Evolutionary conservation across 2,113 vertebrate species (phyloP), one percentile per base, ranked within the genome.

Genomic region (Serinus canaria): DNA sequence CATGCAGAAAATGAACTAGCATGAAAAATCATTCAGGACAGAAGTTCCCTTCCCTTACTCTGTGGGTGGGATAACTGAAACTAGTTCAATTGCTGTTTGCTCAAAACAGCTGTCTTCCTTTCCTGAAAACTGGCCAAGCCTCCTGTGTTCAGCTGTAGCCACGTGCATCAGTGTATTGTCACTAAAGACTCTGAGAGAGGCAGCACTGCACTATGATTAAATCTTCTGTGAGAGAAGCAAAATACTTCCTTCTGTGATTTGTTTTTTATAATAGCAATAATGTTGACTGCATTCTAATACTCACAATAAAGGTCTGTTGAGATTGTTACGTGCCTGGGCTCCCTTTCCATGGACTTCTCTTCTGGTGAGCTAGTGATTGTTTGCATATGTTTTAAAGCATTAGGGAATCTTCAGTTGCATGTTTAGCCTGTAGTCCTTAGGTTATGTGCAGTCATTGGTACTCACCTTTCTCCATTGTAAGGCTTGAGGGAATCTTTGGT

Each of bases 211-310:
- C 92, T 96, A 27, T 41, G 77, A 70, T 28, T 74, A 39, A 86
- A 83, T 84, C 93, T 85, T 89, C 92, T 77, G 4, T 84, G 73
- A 90, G 80, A 92, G 93, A 92, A 93, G 86, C 76, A 52, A 93
- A 96, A 37, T 72, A 75, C 58, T 87, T 95, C 76, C 52, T 79
- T 93, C 73, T 92, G 92, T 93, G 88, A 83, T 90, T 85, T 84
- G 44, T 72, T 88, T 95, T 96, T 87, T 75, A 95, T 89, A 55
- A 89, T 89, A 94, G 94, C 95, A 96, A 96, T 97, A 96, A 97
- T 89, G 90, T 96, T 84, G 93, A 94, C 90, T 96, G 93, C 93
- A 13, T 93, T 96, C 86, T 83, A 73, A 89, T 96, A 82, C 63
- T 94, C 80, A 68, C 88, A 96, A 92, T 97, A 96, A 97, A 97